These are phyloP conservation scores for Toxostoma redivivum DNA, from an alignment of 2,113 vertebrate genomes.

Conservation along the genomic window DNA sequence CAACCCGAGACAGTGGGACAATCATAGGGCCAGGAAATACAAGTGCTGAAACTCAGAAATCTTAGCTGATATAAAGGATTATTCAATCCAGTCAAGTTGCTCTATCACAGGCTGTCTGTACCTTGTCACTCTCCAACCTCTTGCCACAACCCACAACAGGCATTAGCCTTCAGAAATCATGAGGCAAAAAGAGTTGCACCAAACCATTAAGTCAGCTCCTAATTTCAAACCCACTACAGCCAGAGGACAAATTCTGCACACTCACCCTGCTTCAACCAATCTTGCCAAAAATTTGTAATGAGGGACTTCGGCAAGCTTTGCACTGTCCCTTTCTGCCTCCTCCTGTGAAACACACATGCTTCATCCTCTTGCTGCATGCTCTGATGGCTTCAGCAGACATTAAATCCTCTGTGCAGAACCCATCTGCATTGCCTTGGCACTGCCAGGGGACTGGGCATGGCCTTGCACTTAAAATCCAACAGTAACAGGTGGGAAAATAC, in stretches of 20 bases:
- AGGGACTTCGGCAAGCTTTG: not conserved
- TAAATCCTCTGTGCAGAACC: accelerated
- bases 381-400: not conserved
- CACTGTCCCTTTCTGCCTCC: not conserved
- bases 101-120: not conserved
- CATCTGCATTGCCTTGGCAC: not conserved
- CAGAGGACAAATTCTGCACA: not conserved
- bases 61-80: not conserved
- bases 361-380: accelerated
- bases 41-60: not conserved
- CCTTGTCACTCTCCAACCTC: not conserved
- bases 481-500: not conserved
- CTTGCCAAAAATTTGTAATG: not conserved
- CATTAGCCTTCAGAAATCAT: not conserved
- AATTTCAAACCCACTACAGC: not conserved
- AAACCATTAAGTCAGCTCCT: not conserved
- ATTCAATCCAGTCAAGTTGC: not conserved
- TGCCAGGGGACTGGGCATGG: not conserved
- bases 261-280: not conserved
- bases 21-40: not conserved
- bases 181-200: not conserved
- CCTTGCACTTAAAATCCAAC: not conserved
- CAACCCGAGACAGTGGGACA: not conserved
- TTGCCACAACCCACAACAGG: not conserved
- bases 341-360: accelerated